Conservation (phyloP, 1,140 invertebrate genomes). For the Macrobrachium rosenbergii region DNA sequence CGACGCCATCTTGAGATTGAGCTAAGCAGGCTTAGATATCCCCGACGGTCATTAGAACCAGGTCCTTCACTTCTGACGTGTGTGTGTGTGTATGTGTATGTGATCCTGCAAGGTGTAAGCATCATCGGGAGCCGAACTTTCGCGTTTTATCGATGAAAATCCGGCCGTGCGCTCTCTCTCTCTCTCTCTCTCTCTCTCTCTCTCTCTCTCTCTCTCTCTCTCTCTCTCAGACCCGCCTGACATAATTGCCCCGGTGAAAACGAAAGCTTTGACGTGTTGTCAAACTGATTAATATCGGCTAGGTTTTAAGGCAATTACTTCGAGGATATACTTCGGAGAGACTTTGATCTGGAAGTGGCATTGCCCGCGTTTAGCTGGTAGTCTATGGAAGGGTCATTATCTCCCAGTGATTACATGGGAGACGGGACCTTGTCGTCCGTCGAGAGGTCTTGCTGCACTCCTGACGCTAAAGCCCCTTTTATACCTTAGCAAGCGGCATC, state of each 20-base stretch:
- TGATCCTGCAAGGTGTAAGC: too few species aligned
- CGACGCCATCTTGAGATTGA: too few species aligned
- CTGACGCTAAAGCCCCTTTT: neutral
- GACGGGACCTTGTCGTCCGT: neutral
- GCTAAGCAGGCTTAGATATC: too few species aligned
- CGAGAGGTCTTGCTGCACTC: neutral
- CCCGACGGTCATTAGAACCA: too few species aligned
- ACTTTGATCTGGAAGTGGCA: constrained; percentile 6
- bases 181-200: neutral
- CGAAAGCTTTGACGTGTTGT: constrained; percentile 5
- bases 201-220: too few species aligned
- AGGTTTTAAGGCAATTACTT: constrained; percentile 27
- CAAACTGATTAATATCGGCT: constrained; percentile 16
- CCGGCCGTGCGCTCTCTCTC: too few species aligned
- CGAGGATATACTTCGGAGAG: constrained; percentile 14
- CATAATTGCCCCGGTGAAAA: neutral
- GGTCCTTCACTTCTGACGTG: too few species aligned
- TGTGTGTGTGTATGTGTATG: too few species aligned
- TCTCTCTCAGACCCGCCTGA: neutral
- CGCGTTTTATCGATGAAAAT: neutral
- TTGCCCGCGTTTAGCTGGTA: neutral
- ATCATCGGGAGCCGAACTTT: neutral
- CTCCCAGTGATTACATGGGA: neutral
- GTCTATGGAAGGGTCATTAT: constrained; percentile 4
- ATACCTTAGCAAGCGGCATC: neutral